These are phyloP conservation scores for Caranx melampygus DNA, from an alignment of 2,113 vertebrate species.

Conservation along the genomic window DNA sequence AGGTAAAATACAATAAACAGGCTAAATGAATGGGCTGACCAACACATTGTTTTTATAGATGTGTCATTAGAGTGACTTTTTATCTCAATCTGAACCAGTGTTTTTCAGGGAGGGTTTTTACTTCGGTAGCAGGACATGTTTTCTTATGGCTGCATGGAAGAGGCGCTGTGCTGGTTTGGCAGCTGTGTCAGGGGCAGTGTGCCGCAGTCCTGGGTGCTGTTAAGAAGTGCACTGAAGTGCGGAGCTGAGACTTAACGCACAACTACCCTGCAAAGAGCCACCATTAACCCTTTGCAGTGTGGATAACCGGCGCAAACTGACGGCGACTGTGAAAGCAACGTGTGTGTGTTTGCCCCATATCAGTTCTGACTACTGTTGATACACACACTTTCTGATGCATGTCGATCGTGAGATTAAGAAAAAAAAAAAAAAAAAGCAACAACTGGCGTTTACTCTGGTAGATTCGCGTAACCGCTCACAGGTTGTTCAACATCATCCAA, in stretches of 20 bases:
- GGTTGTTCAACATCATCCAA: background rate
- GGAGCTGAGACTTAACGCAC: constrained; percentile 9
- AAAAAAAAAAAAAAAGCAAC: too few species aligned
- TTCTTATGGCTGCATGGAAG: background rate
- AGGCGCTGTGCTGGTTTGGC: background rate
- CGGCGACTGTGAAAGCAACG: too few species aligned
- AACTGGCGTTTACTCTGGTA: background rate
- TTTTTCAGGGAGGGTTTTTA: background rate
- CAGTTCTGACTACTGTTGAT: background rate
- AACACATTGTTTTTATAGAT: background rate
- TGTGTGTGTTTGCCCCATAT: too few species aligned
- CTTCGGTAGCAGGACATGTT: background rate
- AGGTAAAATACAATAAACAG: background rate
- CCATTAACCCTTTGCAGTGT: background rate
- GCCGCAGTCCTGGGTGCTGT: constrained; percentile 9
- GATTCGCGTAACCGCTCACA: background rate
- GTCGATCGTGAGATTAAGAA: background rate
- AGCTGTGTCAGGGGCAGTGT: background rate
- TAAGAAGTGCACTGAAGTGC: constrained; percentile 36
- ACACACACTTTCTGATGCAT: background rate
- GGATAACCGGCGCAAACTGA: background rate
- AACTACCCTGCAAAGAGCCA: constrained; percentile 15
- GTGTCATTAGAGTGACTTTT: background rate
- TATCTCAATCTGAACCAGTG: background rate
- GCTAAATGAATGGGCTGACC: background rate